A percentile compares a stretch with the other conserved stretches of the same genome.
phyloP scores from a whole-genome alignment of 2,888 invertebrate genomes.

The Phortica magna region DNA sequence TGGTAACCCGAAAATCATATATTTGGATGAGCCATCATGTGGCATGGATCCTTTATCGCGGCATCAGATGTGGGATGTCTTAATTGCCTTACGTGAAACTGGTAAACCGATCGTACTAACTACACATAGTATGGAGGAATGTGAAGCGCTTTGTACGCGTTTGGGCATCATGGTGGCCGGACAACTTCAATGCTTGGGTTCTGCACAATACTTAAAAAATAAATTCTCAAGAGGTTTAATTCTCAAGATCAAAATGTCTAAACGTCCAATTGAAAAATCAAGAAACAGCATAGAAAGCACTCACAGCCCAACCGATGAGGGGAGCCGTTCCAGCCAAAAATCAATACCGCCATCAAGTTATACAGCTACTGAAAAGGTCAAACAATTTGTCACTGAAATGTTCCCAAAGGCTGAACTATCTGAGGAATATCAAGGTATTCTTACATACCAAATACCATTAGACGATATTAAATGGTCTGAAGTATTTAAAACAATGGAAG shows the following conservation, averaged over 20 bases:
- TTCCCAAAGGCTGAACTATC: not conserved
- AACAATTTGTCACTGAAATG: not conserved
- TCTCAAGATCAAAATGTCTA: conserved; percentile 73
- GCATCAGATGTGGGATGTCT: conserved; percentile 86
- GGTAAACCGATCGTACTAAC: conserved; percentile 87
- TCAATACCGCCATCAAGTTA: not conserved
- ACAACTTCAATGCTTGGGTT: conserved; percentile 84
- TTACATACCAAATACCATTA: conserved; percentile 82
- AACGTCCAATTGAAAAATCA: not conserved
- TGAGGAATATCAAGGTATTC: conserved; percentile 83
- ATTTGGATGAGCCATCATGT: conserved; percentile 82
- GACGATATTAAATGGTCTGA: conserved; percentile 81
- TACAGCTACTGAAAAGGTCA: not conserved
- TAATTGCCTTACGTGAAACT: conserved; percentile 82
- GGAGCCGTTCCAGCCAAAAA: not conserved
- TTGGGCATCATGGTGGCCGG: conserved; percentile 89
- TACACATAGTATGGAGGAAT: conserved; percentile 90
- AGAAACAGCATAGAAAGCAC: too few species aligned
- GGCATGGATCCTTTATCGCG: conserved; percentile 78
- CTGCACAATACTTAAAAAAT: conserved; percentile 85
- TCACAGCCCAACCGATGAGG: not conserved
- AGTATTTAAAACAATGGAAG: conserved; percentile 84
- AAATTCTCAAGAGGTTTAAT: conserved; percentile 79
- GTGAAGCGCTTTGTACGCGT: conserved; percentile 87
- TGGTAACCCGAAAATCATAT: conserved; percentile 83